These are phyloP conservation scores for Meganola albula DNA, from an alignment of 2,888 invertebrate species.

Conservation along the genomic window DNA sequence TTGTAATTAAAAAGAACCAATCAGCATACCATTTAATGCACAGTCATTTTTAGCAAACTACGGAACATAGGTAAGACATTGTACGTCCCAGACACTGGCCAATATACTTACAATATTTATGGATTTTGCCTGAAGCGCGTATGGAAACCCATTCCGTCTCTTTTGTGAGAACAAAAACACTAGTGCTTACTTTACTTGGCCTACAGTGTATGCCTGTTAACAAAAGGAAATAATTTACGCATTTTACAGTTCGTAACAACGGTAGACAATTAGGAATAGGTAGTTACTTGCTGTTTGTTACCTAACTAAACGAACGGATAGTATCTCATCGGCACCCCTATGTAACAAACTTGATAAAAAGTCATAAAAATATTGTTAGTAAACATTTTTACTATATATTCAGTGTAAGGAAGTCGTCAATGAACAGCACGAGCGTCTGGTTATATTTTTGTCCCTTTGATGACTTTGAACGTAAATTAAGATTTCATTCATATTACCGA, in stretches of 20 bases:
- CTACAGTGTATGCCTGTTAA: conserved; percentile 27
- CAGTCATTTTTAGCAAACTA: too few species aligned
- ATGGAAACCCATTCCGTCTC: conserved; percentile 18
- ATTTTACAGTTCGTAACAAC: conserved; percentile 26
- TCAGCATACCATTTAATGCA: too few species aligned
- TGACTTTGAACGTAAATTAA: conserved; percentile 7
- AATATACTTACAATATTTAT: too few species aligned
- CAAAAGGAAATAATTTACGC: conserved; percentile 37
- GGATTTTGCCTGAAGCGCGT: conserved; percentile 20
- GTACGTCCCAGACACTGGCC: too few species aligned
- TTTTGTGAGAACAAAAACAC: conserved; percentile 18
- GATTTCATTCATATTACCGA: conserved; percentile 7
- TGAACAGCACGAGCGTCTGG: conserved; percentile 12
- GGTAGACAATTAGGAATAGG: conserved; percentile 2
- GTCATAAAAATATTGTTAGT: conserved; percentile 28
- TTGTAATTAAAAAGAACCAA: too few species aligned
- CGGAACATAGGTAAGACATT: too few species aligned
- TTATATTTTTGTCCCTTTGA: conserved; percentile 28
- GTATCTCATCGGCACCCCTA: conserved; percentile 13
- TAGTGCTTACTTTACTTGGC: conserved; percentile 17
- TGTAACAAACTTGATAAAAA: conserved; percentile 11
- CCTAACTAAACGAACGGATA: conserved; percentile 10
- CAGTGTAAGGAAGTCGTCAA: conserved; percentile 31
- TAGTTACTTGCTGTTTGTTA: conserved; percentile 13
- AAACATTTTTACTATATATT: conserved; percentile 22